Evolutionary conservation across 1,140 invertebrate species (phyloP).

Genomic region (Tigriopus japonicus): DNA sequence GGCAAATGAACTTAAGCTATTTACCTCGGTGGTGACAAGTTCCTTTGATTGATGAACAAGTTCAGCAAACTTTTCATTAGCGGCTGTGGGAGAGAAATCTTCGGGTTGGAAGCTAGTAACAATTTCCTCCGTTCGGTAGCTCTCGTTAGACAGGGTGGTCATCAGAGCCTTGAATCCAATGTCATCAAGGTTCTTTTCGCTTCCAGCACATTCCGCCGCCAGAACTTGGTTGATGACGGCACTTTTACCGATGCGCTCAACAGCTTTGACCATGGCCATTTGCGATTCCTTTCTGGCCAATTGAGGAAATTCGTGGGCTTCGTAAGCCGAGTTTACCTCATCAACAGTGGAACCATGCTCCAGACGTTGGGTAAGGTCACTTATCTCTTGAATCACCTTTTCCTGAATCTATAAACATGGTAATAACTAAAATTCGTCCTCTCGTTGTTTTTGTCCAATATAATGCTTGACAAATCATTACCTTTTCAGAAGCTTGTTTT

Average conservation of each 20-base stretch:
- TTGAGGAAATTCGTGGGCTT: slow-evolving; percentile 13
- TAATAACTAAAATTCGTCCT: too few relatives aligned
- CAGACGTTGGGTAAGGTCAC: neutral
- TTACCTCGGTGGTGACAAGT: slow-evolving; percentile 1
- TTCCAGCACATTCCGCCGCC: neutral
- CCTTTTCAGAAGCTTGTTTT: slow-evolving; percentile 9
- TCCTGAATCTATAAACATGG: too few relatives aligned
- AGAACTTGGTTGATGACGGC: slow-evolving; percentile 9
- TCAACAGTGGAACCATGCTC: slow-evolving; percentile 8
- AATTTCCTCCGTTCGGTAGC: neutral
- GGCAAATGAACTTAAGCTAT: neutral
- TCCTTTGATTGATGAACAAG: slow-evolving; percentile 1
- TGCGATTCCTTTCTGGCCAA: slow-evolving; percentile 4
- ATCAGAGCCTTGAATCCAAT: slow-evolving; percentile 14
- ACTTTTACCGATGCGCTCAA: slow-evolving; percentile 3
- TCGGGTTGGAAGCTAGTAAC: slow-evolving; percentile 4
- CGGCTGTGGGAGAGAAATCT: neutral
- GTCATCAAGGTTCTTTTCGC: neutral
- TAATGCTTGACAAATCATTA: too few relatives aligned
- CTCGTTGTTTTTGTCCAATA: too few relatives aligned
- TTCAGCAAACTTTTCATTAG: neutral
- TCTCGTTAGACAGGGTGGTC: neutral
- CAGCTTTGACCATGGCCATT: slow-evolving; percentile 14
- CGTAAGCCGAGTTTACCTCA: slow-evolving; percentile 10
- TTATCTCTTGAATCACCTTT: slow-evolving; percentile 1